Conservation (phyloP, 2,888 invertebrate genomes). For the Macaria liturata region DNA sequence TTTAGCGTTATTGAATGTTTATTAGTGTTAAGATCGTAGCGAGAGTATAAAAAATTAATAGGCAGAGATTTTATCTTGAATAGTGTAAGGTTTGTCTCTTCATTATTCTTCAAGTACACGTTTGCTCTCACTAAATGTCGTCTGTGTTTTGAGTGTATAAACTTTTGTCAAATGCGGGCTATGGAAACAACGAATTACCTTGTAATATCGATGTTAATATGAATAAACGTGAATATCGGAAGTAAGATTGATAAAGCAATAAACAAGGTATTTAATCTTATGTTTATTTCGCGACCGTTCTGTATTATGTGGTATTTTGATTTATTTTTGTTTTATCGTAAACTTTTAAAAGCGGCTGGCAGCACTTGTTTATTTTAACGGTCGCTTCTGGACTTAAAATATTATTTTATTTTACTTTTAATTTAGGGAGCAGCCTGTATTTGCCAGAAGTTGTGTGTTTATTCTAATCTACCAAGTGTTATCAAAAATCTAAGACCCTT, state of each 20-base stretch:
- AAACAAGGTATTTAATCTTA: slow-evolving; percentile 1
- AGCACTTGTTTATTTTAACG: slow-evolving; percentile 6
- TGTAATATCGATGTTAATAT: slow-evolving; percentile 35
- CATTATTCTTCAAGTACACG: slow-evolving; percentile 37
- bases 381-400: slow-evolving; percentile 12
- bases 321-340: neutral
- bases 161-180: slow-evolving; percentile 82
- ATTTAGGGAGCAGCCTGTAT: slow-evolving; percentile 61
- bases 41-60: slow-evolving; percentile 47
- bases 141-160: slow-evolving; percentile 43
- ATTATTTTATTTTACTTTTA: neutral
- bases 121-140: slow-evolving; percentile 42
- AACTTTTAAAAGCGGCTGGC: slow-evolving; percentile 17
- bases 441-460: slow-evolving; percentile 68
- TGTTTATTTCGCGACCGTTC: slow-evolving; percentile 3
- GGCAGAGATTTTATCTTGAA: slow-evolving; percentile 38
- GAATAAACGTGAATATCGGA: slow-evolving; percentile 15
- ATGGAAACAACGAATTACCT: slow-evolving; percentile 74
- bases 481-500: no score
- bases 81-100: slow-evolving; percentile 36
- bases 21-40: slow-evolving; percentile 56
- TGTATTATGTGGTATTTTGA: neutral
- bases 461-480: slow-evolving; percentile 12
- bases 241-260: no score
- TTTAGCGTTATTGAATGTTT: slow-evolving; percentile 51